A percentile compares a stretch with the other conserved stretches of the same genome.
phyloP scores from a whole-genome alignment of 2,797 vertebrate genomes.

The Chloroceryle inda region DNA sequence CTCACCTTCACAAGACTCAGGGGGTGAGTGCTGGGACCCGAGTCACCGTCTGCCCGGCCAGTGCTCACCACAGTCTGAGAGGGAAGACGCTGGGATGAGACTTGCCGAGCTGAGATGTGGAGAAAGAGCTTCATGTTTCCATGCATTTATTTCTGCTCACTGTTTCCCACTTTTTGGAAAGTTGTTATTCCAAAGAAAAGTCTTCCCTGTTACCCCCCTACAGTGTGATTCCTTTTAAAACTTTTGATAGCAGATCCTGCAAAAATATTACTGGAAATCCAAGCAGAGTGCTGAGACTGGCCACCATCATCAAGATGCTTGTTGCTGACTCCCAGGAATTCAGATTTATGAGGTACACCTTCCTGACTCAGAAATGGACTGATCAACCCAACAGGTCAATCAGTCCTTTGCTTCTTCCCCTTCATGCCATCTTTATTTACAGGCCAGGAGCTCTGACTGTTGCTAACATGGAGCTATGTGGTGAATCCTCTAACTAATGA shows the following conservation, averaged over 20 bases:
- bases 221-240: background rate
- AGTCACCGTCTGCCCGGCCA: background rate
- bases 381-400: background rate
- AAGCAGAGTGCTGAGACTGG: background rate
- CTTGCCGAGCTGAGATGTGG: conserved; percentile 49
- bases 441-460: background rate
- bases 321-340: background rate
- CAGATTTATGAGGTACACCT: background rate
- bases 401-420: background rate
- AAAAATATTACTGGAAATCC: background rate
- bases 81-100: background rate
- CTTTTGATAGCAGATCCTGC: background rate
- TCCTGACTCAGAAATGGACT: background rate
- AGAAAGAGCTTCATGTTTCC: background rate
- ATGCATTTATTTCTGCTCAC: background rate
- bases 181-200: background rate
- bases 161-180: background rate
- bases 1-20: conserved; percentile 70
- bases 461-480: background rate
- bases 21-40: conserved; percentile 20
- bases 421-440: background rate
- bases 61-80: conserved; percentile 32
- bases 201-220: background rate
- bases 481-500: background rate
- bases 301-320: background rate